These are phyloP conservation scores for Tapirus indicus DNA, from an alignment of 2,797 vertebrate genomes.

Conservation along the genomic window DNA sequence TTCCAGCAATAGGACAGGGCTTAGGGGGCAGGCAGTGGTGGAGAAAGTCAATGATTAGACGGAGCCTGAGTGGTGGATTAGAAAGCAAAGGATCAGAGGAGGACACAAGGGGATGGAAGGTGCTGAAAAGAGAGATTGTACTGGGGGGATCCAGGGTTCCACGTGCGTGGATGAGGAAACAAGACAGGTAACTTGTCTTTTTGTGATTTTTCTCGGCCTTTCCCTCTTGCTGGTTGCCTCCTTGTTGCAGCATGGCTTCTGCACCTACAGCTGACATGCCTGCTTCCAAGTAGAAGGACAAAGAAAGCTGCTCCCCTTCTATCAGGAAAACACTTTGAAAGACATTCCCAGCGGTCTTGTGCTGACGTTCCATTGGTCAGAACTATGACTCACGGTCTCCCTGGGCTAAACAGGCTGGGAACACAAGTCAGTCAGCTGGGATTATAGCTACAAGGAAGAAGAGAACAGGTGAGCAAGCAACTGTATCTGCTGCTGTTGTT, in stretches of 20 bases:
- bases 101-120: not conserved
- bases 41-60: not conserved
- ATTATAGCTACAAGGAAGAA: not conserved
- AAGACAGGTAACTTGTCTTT: no score
- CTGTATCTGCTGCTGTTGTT: fast-evolving
- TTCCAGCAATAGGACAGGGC: fast-evolving
- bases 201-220: fast-evolving
- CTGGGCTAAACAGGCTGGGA: not conserved
- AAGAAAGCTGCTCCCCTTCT: not conserved
- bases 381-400: not conserved
- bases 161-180: fast-evolving
- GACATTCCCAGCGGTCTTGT: not conserved
- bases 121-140: not conserved
- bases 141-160: not conserved
- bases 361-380: not conserved
- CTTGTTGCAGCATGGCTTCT: not conserved
- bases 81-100: no score
- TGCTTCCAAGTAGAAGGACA: not conserved
- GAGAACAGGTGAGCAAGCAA: fast-evolving
- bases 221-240: not conserved
- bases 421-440: not conserved
- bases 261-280: not conserved
- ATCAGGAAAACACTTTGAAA: not conserved
- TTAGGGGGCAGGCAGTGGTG: not conserved
- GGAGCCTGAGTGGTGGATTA: fast-evolving